phyloP scores from a whole-genome alignment of 2,888 invertebrate species.

The Tenthredo amoena region DNA sequence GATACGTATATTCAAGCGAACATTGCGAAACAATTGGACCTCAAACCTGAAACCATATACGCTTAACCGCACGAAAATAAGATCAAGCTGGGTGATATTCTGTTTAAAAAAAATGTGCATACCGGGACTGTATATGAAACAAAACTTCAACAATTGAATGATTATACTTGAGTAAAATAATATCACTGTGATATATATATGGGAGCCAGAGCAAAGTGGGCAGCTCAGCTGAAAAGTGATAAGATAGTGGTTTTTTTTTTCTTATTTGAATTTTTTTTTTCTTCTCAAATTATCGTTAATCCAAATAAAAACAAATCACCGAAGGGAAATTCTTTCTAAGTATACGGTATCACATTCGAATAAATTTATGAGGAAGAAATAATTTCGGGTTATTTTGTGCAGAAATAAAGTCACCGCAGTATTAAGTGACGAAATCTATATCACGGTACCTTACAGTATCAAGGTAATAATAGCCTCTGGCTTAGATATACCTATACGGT shows the following conservation, averaged over 20 bases:
- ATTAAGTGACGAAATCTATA: not conserved
- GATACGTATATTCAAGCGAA: not conserved
- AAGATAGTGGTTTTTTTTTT: not conserved
- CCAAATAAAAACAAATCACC: not conserved
- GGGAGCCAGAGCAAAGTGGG: too few relatives aligned
- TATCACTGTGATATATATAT: not conserved
- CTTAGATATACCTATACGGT: conserved; percentile 3
- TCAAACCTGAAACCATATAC: not conserved
- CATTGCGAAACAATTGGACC: not conserved
- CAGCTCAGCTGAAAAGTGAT: too few relatives aligned
- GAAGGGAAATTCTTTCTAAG: not conserved
- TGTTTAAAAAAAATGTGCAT: not conserved
- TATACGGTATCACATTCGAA: not conserved
- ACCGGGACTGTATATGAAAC: not conserved
- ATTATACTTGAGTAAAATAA: not conserved
- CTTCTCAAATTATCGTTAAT: not conserved
- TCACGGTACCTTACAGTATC: not conserved
- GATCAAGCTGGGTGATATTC: not conserved
- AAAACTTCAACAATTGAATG: not conserved
- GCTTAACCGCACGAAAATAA: not conserved
- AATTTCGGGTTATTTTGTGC: not conserved
- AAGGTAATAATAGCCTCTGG: conserved; percentile 8
- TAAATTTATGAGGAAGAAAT: not conserved
- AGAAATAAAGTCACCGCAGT: not conserved
- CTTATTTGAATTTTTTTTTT: not conserved